Conservation (phyloP, 2,888 invertebrate species). For the Biston betularia region DNA sequence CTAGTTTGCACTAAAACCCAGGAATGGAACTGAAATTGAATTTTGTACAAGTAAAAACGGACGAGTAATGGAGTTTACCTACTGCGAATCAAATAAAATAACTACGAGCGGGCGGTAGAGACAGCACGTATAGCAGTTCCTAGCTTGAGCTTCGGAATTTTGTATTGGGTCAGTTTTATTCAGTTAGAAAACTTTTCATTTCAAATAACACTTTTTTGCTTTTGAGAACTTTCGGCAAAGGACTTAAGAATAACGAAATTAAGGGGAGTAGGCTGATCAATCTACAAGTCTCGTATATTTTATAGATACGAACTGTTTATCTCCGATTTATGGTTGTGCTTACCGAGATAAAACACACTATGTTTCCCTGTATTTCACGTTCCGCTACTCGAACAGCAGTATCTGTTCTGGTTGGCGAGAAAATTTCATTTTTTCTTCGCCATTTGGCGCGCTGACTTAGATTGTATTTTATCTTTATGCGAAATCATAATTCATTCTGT, state of each 20-base stretch:
- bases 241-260: not conserved
- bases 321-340: conserved; percentile 34
- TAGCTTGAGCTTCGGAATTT: conserved; percentile 31
- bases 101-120: conserved; percentile 62
- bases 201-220: conserved; percentile 21
- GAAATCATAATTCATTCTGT: conserved; percentile 83
- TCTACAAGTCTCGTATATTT: conserved; percentile 26
- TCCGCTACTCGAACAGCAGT: conserved; percentile 61
- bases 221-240: conserved; percentile 20
- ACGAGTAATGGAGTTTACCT: conserved; percentile 81
- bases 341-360: conserved; percentile 46
- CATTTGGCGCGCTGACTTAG: conserved; percentile 80
- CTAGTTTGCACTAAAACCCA: conserved; percentile 73
- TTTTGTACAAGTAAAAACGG: conserved; percentile 80
- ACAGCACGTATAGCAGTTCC: conserved; percentile 55
- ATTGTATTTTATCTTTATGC: conserved; percentile 84
- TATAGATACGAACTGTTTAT: conserved; percentile 27
- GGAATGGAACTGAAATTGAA: conserved; percentile 75
- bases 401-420: conserved; percentile 65
- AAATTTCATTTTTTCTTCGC: conserved; percentile 80
- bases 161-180: conserved; percentile 42
- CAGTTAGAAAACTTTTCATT: conserved; percentile 32
- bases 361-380: conserved; percentile 66
- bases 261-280: conserved; percentile 17
- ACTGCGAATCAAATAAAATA: conserved; percentile 79